A percentile compares a stretch with the other conserved stretches of the same genome.
Evolutionary conservation across 2,888 invertebrate species (phyloP).

Genomic region (Oithona nana): DNA sequence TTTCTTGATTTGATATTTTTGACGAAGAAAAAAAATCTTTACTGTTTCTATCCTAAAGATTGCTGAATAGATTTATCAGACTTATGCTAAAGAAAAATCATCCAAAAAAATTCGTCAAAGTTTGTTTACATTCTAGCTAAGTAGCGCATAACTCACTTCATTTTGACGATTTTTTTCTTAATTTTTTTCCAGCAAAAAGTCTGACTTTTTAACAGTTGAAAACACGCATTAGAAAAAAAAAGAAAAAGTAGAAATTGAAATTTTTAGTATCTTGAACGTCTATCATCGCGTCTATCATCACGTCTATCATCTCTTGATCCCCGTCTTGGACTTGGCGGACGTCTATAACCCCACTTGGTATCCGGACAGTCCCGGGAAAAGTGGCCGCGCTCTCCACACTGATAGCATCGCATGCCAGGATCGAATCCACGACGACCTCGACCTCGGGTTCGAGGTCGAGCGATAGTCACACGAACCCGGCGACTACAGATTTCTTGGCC

Average conservation of each 20-base stretch:
- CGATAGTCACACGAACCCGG: constrained; percentile 35
- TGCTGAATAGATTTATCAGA: not conserved
- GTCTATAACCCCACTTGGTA: constrained; percentile 23
- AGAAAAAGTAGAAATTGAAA: too few relatives aligned
- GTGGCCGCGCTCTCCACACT: constrained; percentile 38
- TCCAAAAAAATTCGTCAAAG: not conserved
- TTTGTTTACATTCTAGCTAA: too few relatives aligned
- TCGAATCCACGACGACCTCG: constrained; percentile 34
- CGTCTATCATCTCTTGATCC: constrained; percentile 2
- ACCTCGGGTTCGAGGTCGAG: constrained; percentile 34
- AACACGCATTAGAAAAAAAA: too few relatives aligned
- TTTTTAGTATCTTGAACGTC: not conserved
- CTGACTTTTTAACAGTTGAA: too few relatives aligned
- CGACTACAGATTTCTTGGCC: constrained; percentile 35
- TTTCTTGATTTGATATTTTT: too few relatives aligned
- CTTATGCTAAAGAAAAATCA: not conserved
- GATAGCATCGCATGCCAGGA: constrained; percentile 38
- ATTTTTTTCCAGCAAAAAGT: too few relatives aligned
- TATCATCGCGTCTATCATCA: too few relatives aligned
- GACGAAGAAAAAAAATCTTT: too few relatives aligned
- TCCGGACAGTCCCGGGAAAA: constrained; percentile 38
- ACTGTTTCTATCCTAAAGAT: too few relatives aligned
- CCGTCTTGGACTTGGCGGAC: constrained; percentile 22
- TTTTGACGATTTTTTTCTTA: too few relatives aligned
- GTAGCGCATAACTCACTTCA: too few relatives aligned